phyloP scores from a whole-genome alignment of 2,113 vertebrate genomes.

The Gambusia holbrooki region DNA sequence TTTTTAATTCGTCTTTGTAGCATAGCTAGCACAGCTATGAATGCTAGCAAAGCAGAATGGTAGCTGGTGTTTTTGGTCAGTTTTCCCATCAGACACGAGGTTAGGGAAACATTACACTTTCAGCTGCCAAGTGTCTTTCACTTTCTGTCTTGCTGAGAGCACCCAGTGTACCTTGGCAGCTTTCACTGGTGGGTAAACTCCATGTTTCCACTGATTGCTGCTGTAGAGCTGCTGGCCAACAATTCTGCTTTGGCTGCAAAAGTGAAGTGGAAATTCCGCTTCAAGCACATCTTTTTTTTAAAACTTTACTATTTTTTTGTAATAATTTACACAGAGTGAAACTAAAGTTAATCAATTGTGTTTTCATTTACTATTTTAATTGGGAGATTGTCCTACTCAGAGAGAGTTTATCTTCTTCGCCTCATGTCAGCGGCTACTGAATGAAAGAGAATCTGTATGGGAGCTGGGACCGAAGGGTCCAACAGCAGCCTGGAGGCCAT shows the following conservation, averaged over 20 bases:
- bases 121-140: slow-evolving; percentile 7
- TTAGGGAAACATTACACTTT: slow-evolving; percentile 23
- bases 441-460: slow-evolving; percentile 4
- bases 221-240: slow-evolving; percentile 12
- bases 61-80: slow-evolving; percentile 1
- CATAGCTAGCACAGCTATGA: too few relatives aligned
- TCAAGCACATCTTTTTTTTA: not conserved
- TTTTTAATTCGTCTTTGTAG: too few relatives aligned
- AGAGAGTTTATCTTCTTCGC: not conserved
- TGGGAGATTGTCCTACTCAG: not conserved
- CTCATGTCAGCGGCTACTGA: not conserved
- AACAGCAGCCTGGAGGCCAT: not conserved
- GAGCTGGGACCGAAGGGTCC: slow-evolving; percentile 3
- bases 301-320: not conserved
- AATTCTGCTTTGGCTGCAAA: slow-evolving; percentile 43
- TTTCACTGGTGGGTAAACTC: slow-evolving; percentile 29
- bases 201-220: slow-evolving; percentile 46
- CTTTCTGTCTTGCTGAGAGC: slow-evolving; percentile 5
- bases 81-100: slow-evolving; percentile 22
- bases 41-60: too few relatives aligned
- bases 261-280: slow-evolving; percentile 18
- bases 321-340: not conserved
- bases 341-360: not conserved
- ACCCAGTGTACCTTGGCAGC: slow-evolving; percentile 32
- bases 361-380: not conserved